Percentiles rank a stretch among this genome's conserved stretches.
phyloP scores from a whole-genome alignment of 2,888 invertebrate species.

The Mimas tiliae region DNA sequence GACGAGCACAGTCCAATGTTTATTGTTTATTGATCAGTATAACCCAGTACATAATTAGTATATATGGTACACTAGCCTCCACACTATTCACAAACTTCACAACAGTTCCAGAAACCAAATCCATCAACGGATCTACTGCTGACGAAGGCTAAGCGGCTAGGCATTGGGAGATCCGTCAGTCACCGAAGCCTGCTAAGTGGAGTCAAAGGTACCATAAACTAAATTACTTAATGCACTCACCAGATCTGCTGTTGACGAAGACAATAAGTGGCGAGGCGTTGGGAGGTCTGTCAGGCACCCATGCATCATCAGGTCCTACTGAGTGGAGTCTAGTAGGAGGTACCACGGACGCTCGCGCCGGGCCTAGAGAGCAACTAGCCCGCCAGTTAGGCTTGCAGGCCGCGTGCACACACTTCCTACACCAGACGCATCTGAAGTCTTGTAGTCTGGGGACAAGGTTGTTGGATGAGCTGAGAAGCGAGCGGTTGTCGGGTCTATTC shows the following conservation, averaged over 20 bases:
- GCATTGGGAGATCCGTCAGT: slow-evolving; percentile 96
- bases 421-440: slow-evolving; percentile 99
- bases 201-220: slow-evolving; percentile 92
- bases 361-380: slow-evolving; percentile 93
- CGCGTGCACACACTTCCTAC: slow-evolving; percentile 95
- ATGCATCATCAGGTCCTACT: slow-evolving; percentile 95
- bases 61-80: no score
- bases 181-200: slow-evolving; percentile 95
- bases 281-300: slow-evolving; percentile 93
- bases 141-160: slow-evolving; percentile 97
- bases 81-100: no score
- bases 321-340: slow-evolving; percentile 97
- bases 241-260: slow-evolving; percentile 98
- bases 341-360: slow-evolving; percentile 95
- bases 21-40: no score
- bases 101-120: no score
- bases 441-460: slow-evolving; percentile 86
- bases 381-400: slow-evolving; percentile 93
- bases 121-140: slow-evolving; percentile 94
- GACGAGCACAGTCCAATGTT: no score
- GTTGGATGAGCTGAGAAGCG: no score
- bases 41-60: no score
- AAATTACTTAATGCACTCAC: slow-evolving; percentile 50
- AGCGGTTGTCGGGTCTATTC: no score
- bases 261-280: slow-evolving; percentile 95